Conservation (phyloP, 2,797 vertebrate species). For the Anolis apletophallus region DNA sequence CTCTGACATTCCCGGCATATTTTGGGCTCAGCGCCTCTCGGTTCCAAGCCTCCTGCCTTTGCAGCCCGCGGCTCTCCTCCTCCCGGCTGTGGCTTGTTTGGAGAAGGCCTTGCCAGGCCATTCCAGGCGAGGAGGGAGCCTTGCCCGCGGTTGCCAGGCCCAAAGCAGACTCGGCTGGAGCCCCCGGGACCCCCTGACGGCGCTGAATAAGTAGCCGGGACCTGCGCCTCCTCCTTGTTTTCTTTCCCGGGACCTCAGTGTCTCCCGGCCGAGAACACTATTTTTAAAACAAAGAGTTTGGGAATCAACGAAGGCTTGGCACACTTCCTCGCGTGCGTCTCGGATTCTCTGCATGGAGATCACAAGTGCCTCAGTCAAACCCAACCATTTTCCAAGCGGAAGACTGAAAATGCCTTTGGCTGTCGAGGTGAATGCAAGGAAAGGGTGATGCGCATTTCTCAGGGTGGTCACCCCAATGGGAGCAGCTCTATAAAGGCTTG, state of each 20-base stretch:
- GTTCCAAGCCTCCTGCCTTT: conserved; percentile 1
- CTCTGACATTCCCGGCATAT: conserved; percentile 10
- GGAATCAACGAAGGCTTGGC: conserved; percentile 6
- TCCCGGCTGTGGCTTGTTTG: conserved; percentile 22
- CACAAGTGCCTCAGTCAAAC: no score
- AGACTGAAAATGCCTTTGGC: no score
- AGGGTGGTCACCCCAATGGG: no score
- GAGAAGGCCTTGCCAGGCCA: conserved; percentile 13
- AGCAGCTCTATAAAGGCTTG: no score
- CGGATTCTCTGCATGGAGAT: background rate
- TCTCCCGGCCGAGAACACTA: conserved; percentile 15
- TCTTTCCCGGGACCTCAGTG: background rate
- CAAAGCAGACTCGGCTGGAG: background rate
- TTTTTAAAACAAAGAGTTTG: conserved; percentile 21
- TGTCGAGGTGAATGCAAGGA: background rate
- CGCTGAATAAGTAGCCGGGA: background rate
- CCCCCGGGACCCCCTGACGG: background rate
- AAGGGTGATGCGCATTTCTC: background rate
- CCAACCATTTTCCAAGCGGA: no score
- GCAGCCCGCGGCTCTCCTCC: background rate
- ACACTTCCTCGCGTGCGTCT: background rate
- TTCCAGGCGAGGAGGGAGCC: background rate
- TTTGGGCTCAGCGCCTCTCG: background rate
- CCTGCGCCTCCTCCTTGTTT: background rate
- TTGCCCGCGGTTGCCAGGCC: background rate